Evolutionary conservation across 2,888 invertebrate species (phyloP).

Genomic region (Coleophora flavipennella): DNA sequence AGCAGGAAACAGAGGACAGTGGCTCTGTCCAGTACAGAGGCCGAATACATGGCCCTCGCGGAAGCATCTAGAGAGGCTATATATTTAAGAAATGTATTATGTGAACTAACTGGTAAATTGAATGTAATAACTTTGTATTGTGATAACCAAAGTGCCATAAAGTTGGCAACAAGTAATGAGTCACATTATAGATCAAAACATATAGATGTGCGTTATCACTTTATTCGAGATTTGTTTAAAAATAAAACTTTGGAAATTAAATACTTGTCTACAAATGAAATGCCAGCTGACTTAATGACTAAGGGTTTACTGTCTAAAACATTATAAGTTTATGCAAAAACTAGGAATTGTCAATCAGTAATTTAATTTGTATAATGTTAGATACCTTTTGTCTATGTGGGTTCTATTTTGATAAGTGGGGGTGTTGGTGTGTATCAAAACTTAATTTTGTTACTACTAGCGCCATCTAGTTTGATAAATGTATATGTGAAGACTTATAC

Average conservation of each 20-base stretch:
- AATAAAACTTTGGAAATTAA: neutral
- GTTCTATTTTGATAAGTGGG: neutral
- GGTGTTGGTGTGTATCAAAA: neutral
- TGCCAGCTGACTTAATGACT: neutral
- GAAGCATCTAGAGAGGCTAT: slow-evolving; percentile 9
- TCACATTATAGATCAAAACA: slow-evolving; percentile 7
- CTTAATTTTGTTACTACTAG: neutral
- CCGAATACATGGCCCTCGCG: slow-evolving; percentile 11
- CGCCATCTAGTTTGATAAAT: too few relatives aligned
- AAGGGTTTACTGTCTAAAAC: neutral
- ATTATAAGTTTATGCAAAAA: neutral
- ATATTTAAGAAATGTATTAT: slow-evolving; percentile 6
- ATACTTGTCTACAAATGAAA: neutral
- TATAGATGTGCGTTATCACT: neutral
- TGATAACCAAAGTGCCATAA: slow-evolving; percentile 13
- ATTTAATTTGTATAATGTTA: neutral
- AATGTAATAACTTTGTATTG: slow-evolving; percentile 5
- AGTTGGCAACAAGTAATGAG: slow-evolving; percentile 7
- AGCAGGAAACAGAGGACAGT: slow-evolving; percentile 10
- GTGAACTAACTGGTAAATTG: slow-evolving; percentile 7
- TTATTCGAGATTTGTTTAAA: neutral
- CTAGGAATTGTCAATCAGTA: neutral
- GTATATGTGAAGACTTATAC: too few relatives aligned
- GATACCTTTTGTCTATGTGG: too few relatives aligned
- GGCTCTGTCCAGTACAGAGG: slow-evolving; percentile 6